These are phyloP conservation scores for Dufourea novaeangliae DNA, from an alignment of 1,140 invertebrate species.

Conservation along the genomic window DNA sequence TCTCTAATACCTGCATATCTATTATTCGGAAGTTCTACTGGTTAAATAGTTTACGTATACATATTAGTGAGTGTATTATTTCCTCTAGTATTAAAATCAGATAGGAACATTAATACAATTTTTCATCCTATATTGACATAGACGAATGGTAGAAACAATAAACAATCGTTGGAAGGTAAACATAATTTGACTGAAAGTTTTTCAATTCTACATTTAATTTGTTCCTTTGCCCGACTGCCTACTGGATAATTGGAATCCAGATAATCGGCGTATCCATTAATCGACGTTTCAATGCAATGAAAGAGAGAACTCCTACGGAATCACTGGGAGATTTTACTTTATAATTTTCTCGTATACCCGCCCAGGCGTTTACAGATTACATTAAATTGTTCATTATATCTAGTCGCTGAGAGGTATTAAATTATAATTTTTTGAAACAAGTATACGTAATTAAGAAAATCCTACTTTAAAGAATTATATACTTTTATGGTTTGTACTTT, in stretches of 20 bases:
- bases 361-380: background rate
- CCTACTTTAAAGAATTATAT: no score
- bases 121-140: background rate
- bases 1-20: no score
- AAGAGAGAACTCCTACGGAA: background rate
- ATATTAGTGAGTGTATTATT: no score
- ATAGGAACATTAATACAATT: no score
- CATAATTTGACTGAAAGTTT: background rate
- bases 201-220: background rate
- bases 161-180: background rate
- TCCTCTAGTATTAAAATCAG: no score
- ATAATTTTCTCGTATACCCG: background rate
- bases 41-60: no score
- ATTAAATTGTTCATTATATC: background rate
- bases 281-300: background rate
- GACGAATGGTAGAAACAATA: no score
- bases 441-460: no score
- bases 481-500: no score
- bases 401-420: no score
- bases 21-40: no score
- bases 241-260: background rate
- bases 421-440: background rate
- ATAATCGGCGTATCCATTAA: conserved; percentile 2
- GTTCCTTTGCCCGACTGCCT: background rate
- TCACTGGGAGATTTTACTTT: background rate